Percentiles rank a stretch among this genome's conserved stretches.
Evolutionary conservation across 2,113 vertebrate species (phyloP).

Genomic region (Neotragus pygmaeus): DNA sequence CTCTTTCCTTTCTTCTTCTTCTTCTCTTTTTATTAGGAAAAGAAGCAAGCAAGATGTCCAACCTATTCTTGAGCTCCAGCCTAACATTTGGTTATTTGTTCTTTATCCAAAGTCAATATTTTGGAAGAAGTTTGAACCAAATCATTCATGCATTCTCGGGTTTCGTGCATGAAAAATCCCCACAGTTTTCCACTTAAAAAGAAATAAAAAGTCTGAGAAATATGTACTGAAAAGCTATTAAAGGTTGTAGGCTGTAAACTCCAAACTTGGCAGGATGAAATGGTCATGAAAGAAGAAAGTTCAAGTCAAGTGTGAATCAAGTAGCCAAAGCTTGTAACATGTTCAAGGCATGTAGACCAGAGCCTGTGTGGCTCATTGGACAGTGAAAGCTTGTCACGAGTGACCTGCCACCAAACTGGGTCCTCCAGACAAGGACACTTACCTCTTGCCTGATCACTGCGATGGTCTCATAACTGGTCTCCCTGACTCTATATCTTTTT

Average conservation of each 20-base stretch:
- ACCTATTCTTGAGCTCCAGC: background rate
- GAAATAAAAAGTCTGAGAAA: background rate
- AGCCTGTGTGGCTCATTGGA: rapidly evolving
- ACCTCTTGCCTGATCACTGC: background rate
- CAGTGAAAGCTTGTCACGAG: background rate
- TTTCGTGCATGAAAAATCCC: conserved; percentile 39
- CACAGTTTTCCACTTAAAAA: conserved; percentile 39
- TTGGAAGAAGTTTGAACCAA: conserved; percentile 43
- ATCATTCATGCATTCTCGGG: conserved; percentile 33
- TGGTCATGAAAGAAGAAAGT: conserved; percentile 18
- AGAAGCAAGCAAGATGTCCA: background rate
- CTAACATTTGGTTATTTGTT: conserved; percentile 31
- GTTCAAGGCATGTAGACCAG: background rate
- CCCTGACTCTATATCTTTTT: background rate
- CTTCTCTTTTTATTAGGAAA: background rate
- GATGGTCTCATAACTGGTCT: background rate
- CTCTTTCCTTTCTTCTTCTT: background rate
- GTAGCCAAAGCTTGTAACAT: background rate
- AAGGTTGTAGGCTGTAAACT: background rate
- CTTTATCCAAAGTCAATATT: conserved; percentile 53
- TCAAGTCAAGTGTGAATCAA: background rate
- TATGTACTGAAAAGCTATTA: conserved; percentile 30
- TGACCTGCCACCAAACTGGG: background rate
- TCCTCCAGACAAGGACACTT: background rate
- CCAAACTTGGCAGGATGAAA: conserved; percentile 20